Evolutionary conservation across 2,888 invertebrate genomes (phyloP).

Genomic region (Drosophila nigritarsus): DNA sequence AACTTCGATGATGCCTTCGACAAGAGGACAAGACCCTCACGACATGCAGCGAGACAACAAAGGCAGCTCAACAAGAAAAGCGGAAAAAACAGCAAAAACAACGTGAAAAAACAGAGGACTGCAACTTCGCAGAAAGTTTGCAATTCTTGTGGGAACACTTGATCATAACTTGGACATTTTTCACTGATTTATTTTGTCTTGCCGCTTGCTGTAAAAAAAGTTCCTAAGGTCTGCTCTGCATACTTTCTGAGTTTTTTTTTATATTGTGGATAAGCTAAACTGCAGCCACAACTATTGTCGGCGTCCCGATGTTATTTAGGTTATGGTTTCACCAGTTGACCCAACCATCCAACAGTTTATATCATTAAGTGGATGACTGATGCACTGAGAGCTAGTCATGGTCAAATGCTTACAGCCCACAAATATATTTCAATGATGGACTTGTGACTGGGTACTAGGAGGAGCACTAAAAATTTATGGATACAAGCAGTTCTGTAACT

Average conservation of each 20-base stretch:
- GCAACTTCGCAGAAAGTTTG: conserved; percentile 64
- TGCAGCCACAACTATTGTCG: conserved; percentile 5
- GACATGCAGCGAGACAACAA: conserved; percentile 64
- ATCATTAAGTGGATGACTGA: conserved; percentile 17
- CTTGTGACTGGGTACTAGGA: background rate
- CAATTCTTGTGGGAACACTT: conserved; percentile 81
- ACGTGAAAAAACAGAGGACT: conserved; percentile 2
- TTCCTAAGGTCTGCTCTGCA: conserved; percentile 37
- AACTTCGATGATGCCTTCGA: conserved; percentile 79
- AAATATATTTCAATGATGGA: background rate
- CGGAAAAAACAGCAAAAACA: conserved; percentile 3
- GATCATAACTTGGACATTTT: conserved; percentile 79
- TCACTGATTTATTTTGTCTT: conserved; percentile 68
- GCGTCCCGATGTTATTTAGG: conserved; percentile 37
- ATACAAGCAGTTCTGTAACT: background rate
- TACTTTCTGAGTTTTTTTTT: conserved; percentile 25
- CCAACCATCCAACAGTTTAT: conserved; percentile 16
- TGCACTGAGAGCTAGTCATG: conserved; percentile 14
- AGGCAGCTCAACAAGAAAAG: conserved; percentile 30
- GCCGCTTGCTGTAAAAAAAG: conserved; percentile 11
- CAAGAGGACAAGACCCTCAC: conserved; percentile 31
- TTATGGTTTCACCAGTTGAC: conserved; percentile 46
- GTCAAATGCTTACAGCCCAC: conserved; percentile 19
- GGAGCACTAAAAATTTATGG: background rate
- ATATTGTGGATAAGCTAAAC: conserved; percentile 27